Conservation (phyloP, 1,140 invertebrate species). For the Schlechtendalia chinensis region DNA sequence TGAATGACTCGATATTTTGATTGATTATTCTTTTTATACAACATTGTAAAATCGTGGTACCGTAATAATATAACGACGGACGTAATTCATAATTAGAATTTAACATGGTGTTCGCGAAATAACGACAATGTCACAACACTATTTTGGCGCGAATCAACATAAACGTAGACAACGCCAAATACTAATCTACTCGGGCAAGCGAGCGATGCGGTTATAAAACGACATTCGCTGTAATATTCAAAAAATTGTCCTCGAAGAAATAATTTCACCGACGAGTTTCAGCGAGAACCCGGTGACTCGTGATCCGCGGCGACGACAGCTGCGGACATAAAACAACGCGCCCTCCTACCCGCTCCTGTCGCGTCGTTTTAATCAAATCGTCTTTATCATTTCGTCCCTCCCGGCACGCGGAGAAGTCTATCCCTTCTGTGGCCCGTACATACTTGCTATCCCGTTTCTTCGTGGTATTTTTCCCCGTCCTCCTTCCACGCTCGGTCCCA, state of each 20-base stretch:
- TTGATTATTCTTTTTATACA: too few species aligned
- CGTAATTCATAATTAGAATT: too few species aligned
- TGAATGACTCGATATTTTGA: neutral
- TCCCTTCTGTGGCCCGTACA: neutral
- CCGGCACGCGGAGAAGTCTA: neutral
- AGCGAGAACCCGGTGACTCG: neutral
- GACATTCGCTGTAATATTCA: neutral
- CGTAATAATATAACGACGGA: too few species aligned
- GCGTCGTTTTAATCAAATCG: constrained; percentile 19
- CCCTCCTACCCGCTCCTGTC: neutral
- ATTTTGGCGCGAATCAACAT: neutral
- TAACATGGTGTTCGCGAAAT: too few species aligned
- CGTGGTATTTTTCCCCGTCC: neutral
- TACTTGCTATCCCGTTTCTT: constrained; percentile 13
- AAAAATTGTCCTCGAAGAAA: neutral
- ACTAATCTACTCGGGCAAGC: neutral
- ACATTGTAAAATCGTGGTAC: too few species aligned
- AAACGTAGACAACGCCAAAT: neutral
- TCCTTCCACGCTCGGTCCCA: neutral
- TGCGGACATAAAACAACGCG: neutral
- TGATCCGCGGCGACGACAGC: neutral
- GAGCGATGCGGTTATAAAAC: neutral
- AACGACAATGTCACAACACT: too few species aligned
- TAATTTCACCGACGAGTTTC: neutral
- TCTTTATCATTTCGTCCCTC: constrained; percentile 12